Evolutionary conservation across 2,888 invertebrate genomes (phyloP), one percentile per base, ranked within the genome.

Genomic region (Zhuqinia jingwanae): DNA sequence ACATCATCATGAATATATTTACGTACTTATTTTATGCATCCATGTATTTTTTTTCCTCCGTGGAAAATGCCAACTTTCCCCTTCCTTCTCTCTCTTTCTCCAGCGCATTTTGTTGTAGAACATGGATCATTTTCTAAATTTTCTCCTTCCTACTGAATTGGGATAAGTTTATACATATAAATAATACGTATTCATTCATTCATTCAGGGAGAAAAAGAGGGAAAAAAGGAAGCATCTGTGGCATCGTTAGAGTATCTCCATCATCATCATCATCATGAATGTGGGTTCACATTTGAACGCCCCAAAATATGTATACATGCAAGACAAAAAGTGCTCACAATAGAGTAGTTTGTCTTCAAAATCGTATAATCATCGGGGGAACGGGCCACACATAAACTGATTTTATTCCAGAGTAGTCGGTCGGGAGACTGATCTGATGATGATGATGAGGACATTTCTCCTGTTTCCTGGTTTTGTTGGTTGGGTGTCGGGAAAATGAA

Each of bases 201-300:
- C 79, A 47, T 42, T 1, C 5, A 73, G 15, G 10, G 70, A 6
- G 50, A 27, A 50, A 25, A 50, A 47, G 45, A 25, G 70, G 42
- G 58, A 50, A 63, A 65, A 82, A 60, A 76, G 82, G 83, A 83
- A 83, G 83, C 83, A 83, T 83, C 83, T 83, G 83, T 83, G 83
- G 83, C 58, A 50, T 65, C 42, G n/a, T n/a, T n/a, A n/a, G n/a
- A n/a, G n/a, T n/a, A n/a, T n/a, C n/a, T n/a, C n/a, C n/a, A n/a
- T n/a, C n/a, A 42, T 22, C n/a, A 45, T 82, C 27, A 75, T 82
- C 60, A 83, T 75, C 15, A 83, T 22, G 15, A 11, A 13, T 36
- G 75, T 50, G 42, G 50, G 25, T 82, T 60, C 60, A 22, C 70
- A 56, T 73, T 8, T 45, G 47, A 82, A 83, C 82, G 50, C 82